Conservation (phyloP, 1,140 invertebrate genomes). For the Cotesia typhae region DNA sequence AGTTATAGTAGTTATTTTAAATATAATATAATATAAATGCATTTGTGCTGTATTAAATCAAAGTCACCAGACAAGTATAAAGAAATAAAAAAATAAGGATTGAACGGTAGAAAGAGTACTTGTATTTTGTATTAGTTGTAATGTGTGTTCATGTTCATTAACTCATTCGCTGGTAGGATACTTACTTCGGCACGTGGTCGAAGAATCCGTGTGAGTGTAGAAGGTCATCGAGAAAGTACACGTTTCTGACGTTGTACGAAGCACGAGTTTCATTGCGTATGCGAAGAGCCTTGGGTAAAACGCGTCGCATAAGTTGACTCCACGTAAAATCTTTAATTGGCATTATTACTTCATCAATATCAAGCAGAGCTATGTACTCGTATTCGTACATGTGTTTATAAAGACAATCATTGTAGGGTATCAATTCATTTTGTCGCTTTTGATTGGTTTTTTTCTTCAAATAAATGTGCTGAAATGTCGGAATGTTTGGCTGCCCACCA, state of each 20-base stretch:
- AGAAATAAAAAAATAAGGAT: background rate
- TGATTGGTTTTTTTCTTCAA: constrained; percentile 89
- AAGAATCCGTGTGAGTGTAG: constrained; percentile 83
- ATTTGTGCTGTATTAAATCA: background rate
- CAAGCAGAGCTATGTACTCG: constrained; percentile 88
- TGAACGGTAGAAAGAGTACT: background rate
- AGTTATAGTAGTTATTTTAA: constrained; percentile 13
- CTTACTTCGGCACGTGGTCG: constrained; percentile 78
- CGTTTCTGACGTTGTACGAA: constrained; percentile 91
- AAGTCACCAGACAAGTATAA: background rate
- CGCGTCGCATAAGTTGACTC: constrained; percentile 80
- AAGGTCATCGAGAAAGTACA: constrained; percentile 94
- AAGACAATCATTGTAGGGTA: constrained; percentile 96
- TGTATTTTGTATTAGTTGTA: background rate
- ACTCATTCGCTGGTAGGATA: background rate
- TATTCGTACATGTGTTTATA: constrained; percentile 93
- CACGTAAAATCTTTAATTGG: constrained; percentile 81
- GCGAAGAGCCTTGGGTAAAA: constrained; percentile 75
- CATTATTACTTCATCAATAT: constrained; percentile 96
- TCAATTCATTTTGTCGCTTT: constrained; percentile 93
- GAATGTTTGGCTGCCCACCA: constrained; percentile 90
- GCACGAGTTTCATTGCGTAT: constrained; percentile 79
- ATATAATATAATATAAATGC: background rate
- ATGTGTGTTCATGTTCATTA: too few species aligned
- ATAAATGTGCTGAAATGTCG: constrained; percentile 87